A percentile compares a stretch with the other conserved stretches of the same genome.
phyloP scores from a whole-genome alignment of 2,113 vertebrate genomes.

The Phocoena phocoena region DNA sequence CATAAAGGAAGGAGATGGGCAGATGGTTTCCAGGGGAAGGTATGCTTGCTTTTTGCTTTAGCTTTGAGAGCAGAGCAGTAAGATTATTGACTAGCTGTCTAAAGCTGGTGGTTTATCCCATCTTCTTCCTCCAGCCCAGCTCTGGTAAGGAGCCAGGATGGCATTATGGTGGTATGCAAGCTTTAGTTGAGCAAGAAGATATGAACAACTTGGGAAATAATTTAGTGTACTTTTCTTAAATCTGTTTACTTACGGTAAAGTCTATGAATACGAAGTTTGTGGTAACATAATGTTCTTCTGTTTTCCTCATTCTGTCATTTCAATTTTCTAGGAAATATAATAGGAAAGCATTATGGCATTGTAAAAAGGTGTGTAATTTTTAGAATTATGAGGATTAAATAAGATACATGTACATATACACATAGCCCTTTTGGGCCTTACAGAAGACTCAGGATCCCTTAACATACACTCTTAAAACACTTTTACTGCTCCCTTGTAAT shows the following conservation, averaged over 20 bases:
- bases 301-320: conserved; percentile 23
- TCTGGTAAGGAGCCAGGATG: background rate
- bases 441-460: background rate
- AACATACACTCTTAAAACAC: background rate
- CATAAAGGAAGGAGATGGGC: background rate
- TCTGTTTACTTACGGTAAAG: background rate
- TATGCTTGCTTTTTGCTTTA: background rate
- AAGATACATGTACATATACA: background rate
- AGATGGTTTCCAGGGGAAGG: background rate
- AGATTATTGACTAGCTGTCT: background rate
- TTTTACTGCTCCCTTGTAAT: background rate
- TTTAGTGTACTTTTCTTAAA: background rate
- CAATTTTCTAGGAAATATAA: conserved; percentile 33
- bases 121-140: background rate
- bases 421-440: background rate
- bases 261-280: background rate
- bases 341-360: conserved; percentile 7
- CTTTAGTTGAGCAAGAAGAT: background rate
- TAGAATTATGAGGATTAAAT: background rate
- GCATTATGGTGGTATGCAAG: background rate
- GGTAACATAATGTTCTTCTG: background rate
- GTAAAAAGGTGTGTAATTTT: background rate
- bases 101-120: background rate
- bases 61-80: background rate
- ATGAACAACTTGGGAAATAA: background rate